These are phyloP conservation scores for Rhopalosiphum padi DNA, from an alignment of 1,140 invertebrate species.

Conservation along the genomic window DNA sequence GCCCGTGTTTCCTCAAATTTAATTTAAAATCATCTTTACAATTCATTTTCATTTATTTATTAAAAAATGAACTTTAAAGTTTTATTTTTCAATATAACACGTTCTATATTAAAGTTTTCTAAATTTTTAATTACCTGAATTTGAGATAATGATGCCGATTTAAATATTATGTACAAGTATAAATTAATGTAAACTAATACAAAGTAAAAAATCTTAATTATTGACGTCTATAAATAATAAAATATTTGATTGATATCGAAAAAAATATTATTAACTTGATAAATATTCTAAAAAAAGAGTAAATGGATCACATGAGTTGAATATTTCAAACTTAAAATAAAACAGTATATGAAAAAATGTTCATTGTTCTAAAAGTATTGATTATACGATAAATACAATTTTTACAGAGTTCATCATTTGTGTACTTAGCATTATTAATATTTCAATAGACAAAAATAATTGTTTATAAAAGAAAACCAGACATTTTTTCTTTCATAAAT, in stretches of 20 bases:
- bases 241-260: neutral
- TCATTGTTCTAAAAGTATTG: neutral
- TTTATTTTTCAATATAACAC: neutral
- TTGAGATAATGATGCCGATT: neutral
- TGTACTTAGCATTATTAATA: conserved; percentile 10
- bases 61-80: neutral
- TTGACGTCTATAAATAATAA: neutral
- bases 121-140: neutral
- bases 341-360: neutral
- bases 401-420: neutral
- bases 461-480: neutral
- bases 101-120: neutral
- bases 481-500: neutral
- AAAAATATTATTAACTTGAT: neutral
- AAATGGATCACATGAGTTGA: neutral
- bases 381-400: neutral
- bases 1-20: neutral
- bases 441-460: neutral
- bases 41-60: neutral
- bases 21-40: conserved; percentile 16
- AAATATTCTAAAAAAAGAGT: neutral
- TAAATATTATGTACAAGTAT: neutral
- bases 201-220: neutral
- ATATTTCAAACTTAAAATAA: neutral
- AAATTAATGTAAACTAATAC: neutral